Percentiles rank a stretch among this genome's conserved stretches.
These are phyloP conservation scores for Cyprinodon diabolis DNA, from an alignment of 2,797 vertebrate species.

Conservation along the genomic window DNA sequence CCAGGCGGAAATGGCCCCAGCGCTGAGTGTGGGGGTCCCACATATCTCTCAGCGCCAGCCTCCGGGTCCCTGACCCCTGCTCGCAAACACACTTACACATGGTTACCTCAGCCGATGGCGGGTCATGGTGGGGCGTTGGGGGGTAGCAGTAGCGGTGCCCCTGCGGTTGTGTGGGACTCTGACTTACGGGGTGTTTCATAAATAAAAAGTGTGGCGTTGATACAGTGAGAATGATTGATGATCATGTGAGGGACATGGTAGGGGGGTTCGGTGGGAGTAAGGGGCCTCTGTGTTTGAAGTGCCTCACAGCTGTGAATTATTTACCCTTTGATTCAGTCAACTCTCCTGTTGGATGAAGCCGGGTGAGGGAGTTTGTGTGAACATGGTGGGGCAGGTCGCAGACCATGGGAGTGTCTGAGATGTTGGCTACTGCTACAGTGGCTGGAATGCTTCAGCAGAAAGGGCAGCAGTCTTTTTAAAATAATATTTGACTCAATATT, in stretches of 20 bases:
- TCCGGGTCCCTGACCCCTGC: constrained; percentile 35
- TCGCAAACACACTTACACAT: constrained; percentile 35
- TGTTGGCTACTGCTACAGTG: constrained; percentile 60
- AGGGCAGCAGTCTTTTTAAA: constrained; percentile 52
- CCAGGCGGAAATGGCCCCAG: constrained; percentile 66
- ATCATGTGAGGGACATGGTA: constrained; percentile 54
- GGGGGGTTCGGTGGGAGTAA: constrained; percentile 44
- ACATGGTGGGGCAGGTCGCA: constrained; percentile 54
- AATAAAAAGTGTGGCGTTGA: constrained; percentile 67
- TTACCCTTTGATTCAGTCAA: constrained; percentile 73
- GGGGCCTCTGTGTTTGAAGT: constrained; percentile 75
- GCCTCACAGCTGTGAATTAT: constrained; percentile 77
- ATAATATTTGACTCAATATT: constrained; percentile 58
- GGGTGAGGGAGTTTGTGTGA: constrained; percentile 64
- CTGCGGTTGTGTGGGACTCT: constrained; percentile 48
- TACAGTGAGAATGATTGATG: constrained; percentile 78
- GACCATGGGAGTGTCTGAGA: constrained; percentile 73
- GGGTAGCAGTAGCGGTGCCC: constrained; percentile 57
- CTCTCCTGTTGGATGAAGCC: constrained; percentile 54
- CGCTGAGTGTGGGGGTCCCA: constrained; percentile 70
- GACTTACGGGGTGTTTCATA: constrained; percentile 76
- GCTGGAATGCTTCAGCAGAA: constrained; percentile 71
- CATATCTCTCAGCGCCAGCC: constrained; percentile 57
- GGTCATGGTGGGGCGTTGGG: constrained; percentile 52
- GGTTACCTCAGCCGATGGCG: constrained; percentile 48